These are phyloP conservation scores for Zaprionus davidi DNA, from an alignment of 1,140 invertebrate species.

Conservation along the genomic window DNA sequence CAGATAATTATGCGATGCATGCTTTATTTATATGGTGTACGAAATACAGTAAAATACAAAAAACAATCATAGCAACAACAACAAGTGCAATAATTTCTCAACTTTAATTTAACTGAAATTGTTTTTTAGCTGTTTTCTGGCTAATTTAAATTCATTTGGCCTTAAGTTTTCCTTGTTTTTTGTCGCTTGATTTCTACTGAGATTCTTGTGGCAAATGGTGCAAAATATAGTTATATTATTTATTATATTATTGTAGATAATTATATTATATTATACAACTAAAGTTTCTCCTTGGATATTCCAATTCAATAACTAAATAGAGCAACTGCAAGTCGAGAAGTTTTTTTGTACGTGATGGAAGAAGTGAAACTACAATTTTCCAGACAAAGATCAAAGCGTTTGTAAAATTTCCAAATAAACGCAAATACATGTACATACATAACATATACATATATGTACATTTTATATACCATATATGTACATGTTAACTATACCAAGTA, in stretches of 20 bases:
- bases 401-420: background rate
- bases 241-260: background rate
- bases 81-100: background rate
- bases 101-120: background rate
- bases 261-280: background rate
- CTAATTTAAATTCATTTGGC: background rate
- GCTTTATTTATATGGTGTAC: slow-evolving; percentile 5
- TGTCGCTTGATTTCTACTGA: too few relatives aligned
- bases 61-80: background rate
- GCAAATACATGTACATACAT: background rate
- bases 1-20: slow-evolving; percentile 13
- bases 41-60: background rate
- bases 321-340: background rate
- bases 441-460: background rate
- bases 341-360: background rate
- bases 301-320: background rate
- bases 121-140: background rate
- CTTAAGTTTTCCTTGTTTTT: background rate
- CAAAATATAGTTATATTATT: background rate
- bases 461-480: too few relatives aligned
- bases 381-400: background rate
- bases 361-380: background rate
- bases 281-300: too few relatives aligned
- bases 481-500: background rate
- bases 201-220: background rate